These are phyloP conservation scores for Clamator glandarius DNA, from an alignment of 2,797 vertebrate species.

Conservation along the genomic window DNA sequence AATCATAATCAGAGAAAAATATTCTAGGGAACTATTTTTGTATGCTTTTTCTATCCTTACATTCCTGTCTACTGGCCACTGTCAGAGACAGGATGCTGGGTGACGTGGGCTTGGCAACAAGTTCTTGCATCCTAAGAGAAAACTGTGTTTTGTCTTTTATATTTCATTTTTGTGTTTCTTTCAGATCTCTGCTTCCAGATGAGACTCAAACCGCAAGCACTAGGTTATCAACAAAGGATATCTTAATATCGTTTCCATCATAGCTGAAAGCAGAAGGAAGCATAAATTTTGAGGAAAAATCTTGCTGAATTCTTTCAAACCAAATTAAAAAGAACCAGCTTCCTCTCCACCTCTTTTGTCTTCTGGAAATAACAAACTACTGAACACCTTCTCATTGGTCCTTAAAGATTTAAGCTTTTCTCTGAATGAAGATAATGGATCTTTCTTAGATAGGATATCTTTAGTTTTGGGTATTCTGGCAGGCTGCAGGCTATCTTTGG, in stretches of 20 bases:
- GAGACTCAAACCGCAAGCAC: conserved; percentile 20
- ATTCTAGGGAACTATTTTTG: background rate
- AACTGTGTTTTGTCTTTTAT: background rate
- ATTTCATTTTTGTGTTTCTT: conserved; percentile 9
- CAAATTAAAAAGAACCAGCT: conserved; percentile 37
- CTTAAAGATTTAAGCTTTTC: conserved; percentile 25
- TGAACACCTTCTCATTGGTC: background rate
- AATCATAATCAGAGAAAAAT: background rate
- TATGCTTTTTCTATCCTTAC: background rate
- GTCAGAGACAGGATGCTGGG: background rate
- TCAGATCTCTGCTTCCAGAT: conserved; percentile 1
- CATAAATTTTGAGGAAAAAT: background rate
- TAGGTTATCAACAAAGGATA: conserved; percentile 46
- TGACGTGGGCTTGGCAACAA: background rate
- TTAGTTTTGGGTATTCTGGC: background rate
- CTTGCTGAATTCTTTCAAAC: conserved; percentile 45
- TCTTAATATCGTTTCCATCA: conserved; percentile 45
- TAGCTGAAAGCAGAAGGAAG: conserved; percentile 16
- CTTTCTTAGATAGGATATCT: conserved; percentile 6
- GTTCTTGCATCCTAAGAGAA: background rate
- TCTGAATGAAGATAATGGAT: conserved; percentile 3
- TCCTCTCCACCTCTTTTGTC: conserved; percentile 26
- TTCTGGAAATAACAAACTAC: conserved; percentile 44
- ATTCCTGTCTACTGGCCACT: background rate
- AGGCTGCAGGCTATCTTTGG: background rate